Conservation (phyloP, 2,888 invertebrate genomes). For the Gymnosoma rotundatum region DNA sequence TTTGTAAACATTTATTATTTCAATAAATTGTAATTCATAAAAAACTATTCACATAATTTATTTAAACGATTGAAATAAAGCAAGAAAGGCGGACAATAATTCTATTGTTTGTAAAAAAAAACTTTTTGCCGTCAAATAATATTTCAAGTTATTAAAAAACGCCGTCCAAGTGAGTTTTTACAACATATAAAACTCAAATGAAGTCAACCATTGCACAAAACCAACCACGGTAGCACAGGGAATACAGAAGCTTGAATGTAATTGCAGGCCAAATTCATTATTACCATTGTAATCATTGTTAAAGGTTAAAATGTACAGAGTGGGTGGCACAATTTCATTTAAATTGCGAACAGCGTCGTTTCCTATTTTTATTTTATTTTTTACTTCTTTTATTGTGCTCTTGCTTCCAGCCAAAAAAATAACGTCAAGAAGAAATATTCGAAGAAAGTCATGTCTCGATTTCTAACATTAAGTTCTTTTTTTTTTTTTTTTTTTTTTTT, state of each 20-base stretch:
- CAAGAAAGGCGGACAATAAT: not conserved
- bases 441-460: slow-evolving; percentile 25
- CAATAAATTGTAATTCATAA: not conserved
- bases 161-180: too few relatives aligned
- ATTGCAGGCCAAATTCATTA: slow-evolving; percentile 6
- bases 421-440: not conserved
- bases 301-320: not conserved
- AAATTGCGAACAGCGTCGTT: not conserved
- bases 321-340: slow-evolving; percentile 9
- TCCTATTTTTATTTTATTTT: not conserved
- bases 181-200: not conserved
- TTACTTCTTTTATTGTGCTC: not conserved
- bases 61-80: not conserved
- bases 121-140: slow-evolving; percentile 1
- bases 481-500: not conserved
- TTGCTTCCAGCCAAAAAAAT: not conserved
- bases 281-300: not conserved
- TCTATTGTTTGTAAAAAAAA: not conserved
- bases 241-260: not conserved
- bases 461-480: slow-evolving; percentile 1
- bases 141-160: slow-evolving; percentile 8
- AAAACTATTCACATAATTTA: not conserved
- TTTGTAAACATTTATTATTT: slow-evolving; percentile 6
- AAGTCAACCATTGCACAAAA: too few relatives aligned
- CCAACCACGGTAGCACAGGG: not conserved